Percentiles rank a stretch among this genome's conserved stretches.
phyloP scores from a whole-genome alignment of 2,888 invertebrate genomes.

The Andricus quercusramuli region DNA sequence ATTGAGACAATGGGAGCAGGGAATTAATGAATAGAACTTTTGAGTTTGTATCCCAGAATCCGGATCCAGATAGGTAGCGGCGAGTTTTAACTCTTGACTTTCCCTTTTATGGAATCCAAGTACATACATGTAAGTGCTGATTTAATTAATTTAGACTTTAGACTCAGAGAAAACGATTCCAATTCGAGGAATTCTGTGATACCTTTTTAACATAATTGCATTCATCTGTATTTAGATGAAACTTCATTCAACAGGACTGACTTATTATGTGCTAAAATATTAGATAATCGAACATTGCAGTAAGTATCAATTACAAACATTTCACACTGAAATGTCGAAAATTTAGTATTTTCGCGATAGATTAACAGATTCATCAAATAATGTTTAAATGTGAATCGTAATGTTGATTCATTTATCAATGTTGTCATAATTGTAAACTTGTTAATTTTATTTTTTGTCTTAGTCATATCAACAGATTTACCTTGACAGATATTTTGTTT shows the following conservation, averaged over 20 bases:
- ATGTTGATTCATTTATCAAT: background rate
- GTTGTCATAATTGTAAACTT: background rate
- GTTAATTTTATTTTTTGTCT: background rate
- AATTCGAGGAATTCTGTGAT: constrained; percentile 1
- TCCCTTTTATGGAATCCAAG: constrained; percentile 20
- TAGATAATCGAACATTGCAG: background rate
- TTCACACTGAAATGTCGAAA: background rate
- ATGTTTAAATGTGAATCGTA: background rate
- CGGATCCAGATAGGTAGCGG: background rate
- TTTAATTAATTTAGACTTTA: background rate
- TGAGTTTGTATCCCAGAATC: background rate
- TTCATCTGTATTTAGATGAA: background rate
- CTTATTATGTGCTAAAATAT: background rate
- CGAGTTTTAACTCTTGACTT: background rate
- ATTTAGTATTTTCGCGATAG: background rate
- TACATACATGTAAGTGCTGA: background rate
- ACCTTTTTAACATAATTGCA: background rate
- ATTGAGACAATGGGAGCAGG: background rate
- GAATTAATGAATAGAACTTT: background rate
- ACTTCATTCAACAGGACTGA: constrained; percentile 35
- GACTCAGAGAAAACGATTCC: background rate
- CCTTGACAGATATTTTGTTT: background rate
- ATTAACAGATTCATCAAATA: background rate
- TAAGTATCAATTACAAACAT: background rate
- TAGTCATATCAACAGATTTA: background rate